phyloP scores from a whole-genome alignment of 2,113 vertebrate species.

The Syngnathoides biaculeatus region DNA sequence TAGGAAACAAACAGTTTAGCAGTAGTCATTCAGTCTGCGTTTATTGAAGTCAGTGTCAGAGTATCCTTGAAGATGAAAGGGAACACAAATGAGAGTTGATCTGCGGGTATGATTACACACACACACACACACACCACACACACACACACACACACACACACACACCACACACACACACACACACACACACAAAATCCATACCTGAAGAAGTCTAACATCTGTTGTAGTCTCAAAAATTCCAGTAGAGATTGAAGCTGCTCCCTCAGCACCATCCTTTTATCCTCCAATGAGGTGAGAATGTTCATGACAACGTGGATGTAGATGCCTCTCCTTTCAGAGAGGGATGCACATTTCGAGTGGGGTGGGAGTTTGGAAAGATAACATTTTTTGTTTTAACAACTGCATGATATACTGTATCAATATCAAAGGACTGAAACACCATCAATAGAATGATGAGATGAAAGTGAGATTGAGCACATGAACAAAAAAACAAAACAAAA shows the following conservation, averaged over 20 bases:
- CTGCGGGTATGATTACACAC: slow-evolving; percentile 7
- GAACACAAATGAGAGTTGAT: slow-evolving; percentile 34
- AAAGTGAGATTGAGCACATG: no score
- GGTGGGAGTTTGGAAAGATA: slow-evolving; percentile 4
- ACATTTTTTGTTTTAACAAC: not conserved
- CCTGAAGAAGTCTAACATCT: slow-evolving; percentile 19
- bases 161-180: no score
- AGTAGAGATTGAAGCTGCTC: slow-evolving; percentile 21
- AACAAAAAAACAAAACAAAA: no score
- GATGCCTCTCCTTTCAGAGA: slow-evolving; percentile 34
- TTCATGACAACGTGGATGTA: slow-evolving; percentile 43
- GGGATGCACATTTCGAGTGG: slow-evolving; percentile 45
- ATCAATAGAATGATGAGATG: no score
- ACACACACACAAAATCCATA: slow-evolving; percentile 40
- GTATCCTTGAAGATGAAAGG: slow-evolving; percentile 24
- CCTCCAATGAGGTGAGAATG: slow-evolving; percentile 43
- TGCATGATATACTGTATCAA: no score
- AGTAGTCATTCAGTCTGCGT: slow-evolving; percentile 26
- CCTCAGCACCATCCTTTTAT: slow-evolving; percentile 1
- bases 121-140: no score
- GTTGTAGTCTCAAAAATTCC: slow-evolving; percentile 2
- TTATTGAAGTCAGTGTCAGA: slow-evolving; percentile 35
- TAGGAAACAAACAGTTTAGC: slow-evolving; percentile 27
- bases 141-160: no score
- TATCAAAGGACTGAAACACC: no score